Evolutionary conservation across 2,113 vertebrate species (phyloP).

Genomic region (Camelus dromedarius): DNA sequence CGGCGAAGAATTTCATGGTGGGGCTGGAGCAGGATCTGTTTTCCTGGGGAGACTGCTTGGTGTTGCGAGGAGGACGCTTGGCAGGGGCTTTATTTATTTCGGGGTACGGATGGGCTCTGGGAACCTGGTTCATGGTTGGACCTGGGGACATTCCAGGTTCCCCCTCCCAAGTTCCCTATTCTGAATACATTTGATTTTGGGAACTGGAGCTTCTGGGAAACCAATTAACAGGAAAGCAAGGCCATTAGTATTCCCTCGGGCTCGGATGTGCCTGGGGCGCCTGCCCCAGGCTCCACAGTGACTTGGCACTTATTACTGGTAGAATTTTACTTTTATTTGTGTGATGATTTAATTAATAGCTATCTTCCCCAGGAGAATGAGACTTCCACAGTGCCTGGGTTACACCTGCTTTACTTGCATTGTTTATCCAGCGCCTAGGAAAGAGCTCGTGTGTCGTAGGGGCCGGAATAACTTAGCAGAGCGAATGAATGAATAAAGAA

Average conservation of each 20-base stretch:
- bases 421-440: neutral
- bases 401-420: neutral
- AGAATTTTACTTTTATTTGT: neutral
- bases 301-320: neutral
- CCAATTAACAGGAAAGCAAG: slow-evolving; percentile 47
- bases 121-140: neutral
- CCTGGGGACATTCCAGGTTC: neutral
- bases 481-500: neutral
- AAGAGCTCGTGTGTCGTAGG: neutral
- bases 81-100: slow-evolving; percentile 44
- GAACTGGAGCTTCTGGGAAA: slow-evolving; percentile 62
- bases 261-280: neutral
- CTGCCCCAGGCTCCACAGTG: neutral
- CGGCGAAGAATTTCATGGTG: neutral
- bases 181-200: slow-evolving; percentile 23
- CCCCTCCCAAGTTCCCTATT: neutral
- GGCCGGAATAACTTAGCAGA: neutral
- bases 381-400: neutral
- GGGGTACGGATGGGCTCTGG: neutral
- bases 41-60: neutral
- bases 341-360: neutral
- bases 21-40: neutral
- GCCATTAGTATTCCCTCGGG: neutral
- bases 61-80: neutral
- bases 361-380: neutral